Evolutionary conservation across 1,140 invertebrate species (phyloP).

Genomic region (Diorhabda elongata): DNA sequence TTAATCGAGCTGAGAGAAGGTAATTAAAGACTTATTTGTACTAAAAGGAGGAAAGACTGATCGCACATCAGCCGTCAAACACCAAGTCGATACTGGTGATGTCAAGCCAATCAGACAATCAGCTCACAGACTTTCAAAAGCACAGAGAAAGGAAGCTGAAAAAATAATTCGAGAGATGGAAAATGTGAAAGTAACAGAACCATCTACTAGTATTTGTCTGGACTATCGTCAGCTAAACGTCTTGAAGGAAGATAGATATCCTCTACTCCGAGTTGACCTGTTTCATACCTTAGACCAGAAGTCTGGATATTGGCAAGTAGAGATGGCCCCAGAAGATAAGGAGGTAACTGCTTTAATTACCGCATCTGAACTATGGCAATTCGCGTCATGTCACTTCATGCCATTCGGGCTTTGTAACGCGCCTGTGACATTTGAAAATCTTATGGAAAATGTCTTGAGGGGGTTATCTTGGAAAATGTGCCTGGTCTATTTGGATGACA

Average conservation of each 20-base stretch:
- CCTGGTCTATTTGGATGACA: constrained; percentile 48
- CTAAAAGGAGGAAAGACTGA: too few relatives aligned
- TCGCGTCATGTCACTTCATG: constrained; percentile 29
- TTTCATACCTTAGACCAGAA: constrained; percentile 44
- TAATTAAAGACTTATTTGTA: too few relatives aligned
- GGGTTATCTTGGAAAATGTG: constrained; percentile 21
- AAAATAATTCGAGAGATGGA: not conserved
- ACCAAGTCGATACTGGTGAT: not conserved
- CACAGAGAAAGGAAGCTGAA: not conserved
- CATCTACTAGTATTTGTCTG: constrained; percentile 39
- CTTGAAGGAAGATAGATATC: constrained; percentile 47
- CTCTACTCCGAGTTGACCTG: constrained; percentile 47
- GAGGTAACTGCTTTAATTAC: constrained; percentile 31
- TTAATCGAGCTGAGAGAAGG: too few relatives aligned
- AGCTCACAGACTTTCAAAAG: not conserved
- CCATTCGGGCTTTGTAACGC: constrained; percentile 46
- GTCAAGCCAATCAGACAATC: not conserved
- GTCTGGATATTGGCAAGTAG: constrained; percentile 27
- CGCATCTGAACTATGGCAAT: constrained; percentile 34
- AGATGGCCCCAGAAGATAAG: constrained; percentile 23
- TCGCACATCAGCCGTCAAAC: not conserved
- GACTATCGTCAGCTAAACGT: constrained; percentile 46
- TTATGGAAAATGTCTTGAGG: constrained; percentile 29
- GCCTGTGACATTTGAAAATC: constrained; percentile 29
- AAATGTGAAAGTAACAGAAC: constrained; percentile 23